Percentiles rank a stretch among this genome's conserved stretches.
Conservation (phyloP, 64 coral and sea anemone species). For the Dendrophyllia cribrosa region DNA sequence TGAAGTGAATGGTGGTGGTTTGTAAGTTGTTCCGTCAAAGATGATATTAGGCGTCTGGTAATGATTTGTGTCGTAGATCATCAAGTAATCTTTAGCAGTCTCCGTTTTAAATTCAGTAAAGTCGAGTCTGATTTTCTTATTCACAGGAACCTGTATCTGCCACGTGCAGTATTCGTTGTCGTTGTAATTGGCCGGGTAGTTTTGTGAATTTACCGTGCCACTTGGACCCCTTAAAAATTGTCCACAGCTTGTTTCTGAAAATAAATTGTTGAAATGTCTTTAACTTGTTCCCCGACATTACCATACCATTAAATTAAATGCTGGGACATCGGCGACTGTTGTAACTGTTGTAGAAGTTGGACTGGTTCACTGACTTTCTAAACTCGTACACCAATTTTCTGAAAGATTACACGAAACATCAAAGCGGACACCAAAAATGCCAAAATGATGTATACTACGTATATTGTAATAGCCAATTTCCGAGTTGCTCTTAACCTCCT, state of each 20-base stretch:
- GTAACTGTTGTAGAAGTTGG: too few species aligned
- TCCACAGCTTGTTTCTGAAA: constrained; percentile 75
- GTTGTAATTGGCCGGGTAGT: constrained; percentile 70
- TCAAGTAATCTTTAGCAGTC: constrained; percentile 60
- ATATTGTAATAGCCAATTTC: too few species aligned
- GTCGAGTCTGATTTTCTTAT: constrained; percentile 83
- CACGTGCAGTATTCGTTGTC: constrained; percentile 88
- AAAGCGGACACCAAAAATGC: too few species aligned
- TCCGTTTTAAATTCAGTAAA: constrained; percentile 79
- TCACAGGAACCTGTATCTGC: constrained; percentile 75
- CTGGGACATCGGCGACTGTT: too few species aligned
- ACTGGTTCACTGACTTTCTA: too few species aligned
- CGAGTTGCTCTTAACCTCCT: too few species aligned
- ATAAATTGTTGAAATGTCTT: background rate
- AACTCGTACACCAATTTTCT: too few species aligned
- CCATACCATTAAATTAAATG: too few species aligned
- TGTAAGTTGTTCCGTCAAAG: constrained; percentile 76
- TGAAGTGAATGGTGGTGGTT: constrained; percentile 72
- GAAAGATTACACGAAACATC: too few species aligned
- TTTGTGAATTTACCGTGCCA: constrained; percentile 55
- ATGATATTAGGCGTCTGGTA: constrained; percentile 13
- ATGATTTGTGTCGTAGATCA: constrained; percentile 72
- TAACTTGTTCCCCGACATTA: too few species aligned
- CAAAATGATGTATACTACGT: too few species aligned
- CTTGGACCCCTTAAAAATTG: constrained; percentile 60